A percentile compares a stretch with the other conserved stretches of the same genome.
Evolutionary conservation across 2,113 vertebrate genomes (phyloP).

Genomic region (Anoura caudifer): DNA sequence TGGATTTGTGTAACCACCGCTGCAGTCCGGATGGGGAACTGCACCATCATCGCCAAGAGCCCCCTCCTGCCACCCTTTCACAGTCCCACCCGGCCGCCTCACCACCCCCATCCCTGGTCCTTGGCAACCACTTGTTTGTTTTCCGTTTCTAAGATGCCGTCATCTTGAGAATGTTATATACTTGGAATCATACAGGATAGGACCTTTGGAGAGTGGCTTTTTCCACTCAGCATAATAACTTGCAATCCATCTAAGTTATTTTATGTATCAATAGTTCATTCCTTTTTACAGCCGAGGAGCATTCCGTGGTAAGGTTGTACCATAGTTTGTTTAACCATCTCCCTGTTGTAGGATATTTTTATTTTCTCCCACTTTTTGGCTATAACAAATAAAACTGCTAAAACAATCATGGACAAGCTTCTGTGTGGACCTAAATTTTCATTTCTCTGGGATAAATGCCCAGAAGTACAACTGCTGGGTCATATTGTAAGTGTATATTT

Average conservation of each 20-base stretch:
- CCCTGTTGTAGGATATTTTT: background rate
- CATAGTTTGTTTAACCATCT: background rate
- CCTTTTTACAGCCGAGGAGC: background rate
- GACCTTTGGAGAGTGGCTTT: background rate
- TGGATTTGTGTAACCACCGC: no score
- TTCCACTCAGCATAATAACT: background rate
- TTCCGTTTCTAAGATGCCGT: background rate
- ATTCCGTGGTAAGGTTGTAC: background rate
- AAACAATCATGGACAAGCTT: background rate
- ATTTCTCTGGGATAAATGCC: background rate
- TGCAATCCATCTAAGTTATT: background rate
- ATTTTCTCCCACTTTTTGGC: background rate
- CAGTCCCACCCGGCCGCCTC: background rate
- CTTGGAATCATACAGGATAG: background rate
- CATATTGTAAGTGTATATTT: background rate
- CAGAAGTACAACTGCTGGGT: background rate
- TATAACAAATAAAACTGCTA: background rate
- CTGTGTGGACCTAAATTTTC: background rate
- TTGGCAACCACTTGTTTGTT: background rate
- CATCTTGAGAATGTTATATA: background rate
- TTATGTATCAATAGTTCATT: background rate
- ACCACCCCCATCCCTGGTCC: background rate
- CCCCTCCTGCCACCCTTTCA: no score
- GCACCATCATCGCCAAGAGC: accelerated
- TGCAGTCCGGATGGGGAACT: background rate